Conservation (phyloP, 2,797 vertebrate genomes). For the Alexandromys oeconomus region DNA sequence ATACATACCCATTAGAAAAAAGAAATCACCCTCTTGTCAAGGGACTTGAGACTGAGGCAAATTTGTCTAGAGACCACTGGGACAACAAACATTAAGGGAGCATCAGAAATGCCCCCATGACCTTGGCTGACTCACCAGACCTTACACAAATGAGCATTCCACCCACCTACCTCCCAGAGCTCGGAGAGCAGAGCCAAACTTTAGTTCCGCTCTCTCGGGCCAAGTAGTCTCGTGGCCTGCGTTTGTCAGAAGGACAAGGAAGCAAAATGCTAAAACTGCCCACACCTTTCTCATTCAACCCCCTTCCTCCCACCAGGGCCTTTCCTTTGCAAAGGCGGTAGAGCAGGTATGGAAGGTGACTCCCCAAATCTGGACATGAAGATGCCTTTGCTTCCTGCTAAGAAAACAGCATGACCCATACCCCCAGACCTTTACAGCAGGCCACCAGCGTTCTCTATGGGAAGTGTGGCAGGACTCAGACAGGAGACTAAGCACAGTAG, state of each 20-base stretch:
- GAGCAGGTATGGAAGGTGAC: not conserved
- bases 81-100: constrained; percentile 12
- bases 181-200: not conserved
- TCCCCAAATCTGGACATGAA: not conserved
- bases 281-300: not conserved
- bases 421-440: not conserved
- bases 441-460: not conserved
- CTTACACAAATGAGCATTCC: not conserved
- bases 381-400: not conserved
- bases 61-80: not conserved
- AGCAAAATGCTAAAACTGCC: constrained; percentile 3
- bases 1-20: not conserved
- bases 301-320: not conserved
- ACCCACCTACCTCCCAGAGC: not conserved
- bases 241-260: constrained; percentile 23
- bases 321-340: not conserved
- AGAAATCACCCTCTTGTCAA: not conserved
- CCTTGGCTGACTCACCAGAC: not conserved
- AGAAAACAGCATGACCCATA: constrained; percentile 3
- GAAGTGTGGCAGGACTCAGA: not conserved
- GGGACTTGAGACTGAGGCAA: not conserved
- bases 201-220: not conserved
- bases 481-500: not conserved
- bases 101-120: not conserved
- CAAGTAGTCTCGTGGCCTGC: not conserved